A percentile compares a stretch with the other conserved stretches of the same genome.
Evolutionary conservation across 2,888 invertebrate genomes (phyloP).

Genomic region (Prosopocoilus inquinatus): DNA sequence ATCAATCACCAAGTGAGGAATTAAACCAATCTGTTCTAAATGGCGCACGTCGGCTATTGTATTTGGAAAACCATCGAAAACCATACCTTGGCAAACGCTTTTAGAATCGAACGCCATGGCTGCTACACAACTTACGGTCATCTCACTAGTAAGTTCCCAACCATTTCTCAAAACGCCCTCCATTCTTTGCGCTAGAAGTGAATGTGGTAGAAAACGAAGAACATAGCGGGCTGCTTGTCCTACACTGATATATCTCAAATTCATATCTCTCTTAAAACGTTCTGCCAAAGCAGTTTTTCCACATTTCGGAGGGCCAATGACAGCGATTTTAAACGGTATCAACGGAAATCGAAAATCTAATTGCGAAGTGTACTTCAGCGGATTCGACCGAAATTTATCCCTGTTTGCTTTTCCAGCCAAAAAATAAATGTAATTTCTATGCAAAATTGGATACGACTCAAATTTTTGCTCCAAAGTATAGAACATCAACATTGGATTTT

Average conservation of each 20-base stretch:
- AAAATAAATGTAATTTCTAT: conserved; percentile 62
- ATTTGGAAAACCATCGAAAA: conserved; percentile 64
- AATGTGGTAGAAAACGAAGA: conserved; percentile 54
- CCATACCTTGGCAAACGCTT: conserved; percentile 56
- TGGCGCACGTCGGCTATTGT: conserved; percentile 53
- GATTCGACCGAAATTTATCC: conserved; percentile 55
- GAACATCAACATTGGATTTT: conserved; percentile 54
- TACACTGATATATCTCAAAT: conserved; percentile 56
- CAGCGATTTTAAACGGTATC: conserved; percentile 55
- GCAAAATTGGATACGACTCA: conserved; percentile 57
- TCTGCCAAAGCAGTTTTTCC: conserved; percentile 60
- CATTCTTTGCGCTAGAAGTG: conserved; percentile 52
- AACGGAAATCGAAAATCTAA: conserved; percentile 51
- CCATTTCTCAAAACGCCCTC: conserved; percentile 49
- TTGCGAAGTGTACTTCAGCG: conserved; percentile 56
- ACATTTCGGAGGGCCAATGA: conserved; percentile 63
- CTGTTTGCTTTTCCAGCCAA: conserved; percentile 53
- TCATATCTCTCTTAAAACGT: conserved; percentile 56
- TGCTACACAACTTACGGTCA: conserved; percentile 56
- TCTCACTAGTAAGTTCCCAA: conserved; percentile 48
- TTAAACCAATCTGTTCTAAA: conserved; percentile 54
- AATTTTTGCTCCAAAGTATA: conserved; percentile 48
- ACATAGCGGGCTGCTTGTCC: conserved; percentile 56
- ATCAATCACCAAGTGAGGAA: conserved; percentile 60
- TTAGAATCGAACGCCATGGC: conserved; percentile 53